Evolutionary conservation across 1,140 invertebrate species (phyloP), one percentile per base, ranked within the genome.

Genomic region (Tribolium madens): DNA sequence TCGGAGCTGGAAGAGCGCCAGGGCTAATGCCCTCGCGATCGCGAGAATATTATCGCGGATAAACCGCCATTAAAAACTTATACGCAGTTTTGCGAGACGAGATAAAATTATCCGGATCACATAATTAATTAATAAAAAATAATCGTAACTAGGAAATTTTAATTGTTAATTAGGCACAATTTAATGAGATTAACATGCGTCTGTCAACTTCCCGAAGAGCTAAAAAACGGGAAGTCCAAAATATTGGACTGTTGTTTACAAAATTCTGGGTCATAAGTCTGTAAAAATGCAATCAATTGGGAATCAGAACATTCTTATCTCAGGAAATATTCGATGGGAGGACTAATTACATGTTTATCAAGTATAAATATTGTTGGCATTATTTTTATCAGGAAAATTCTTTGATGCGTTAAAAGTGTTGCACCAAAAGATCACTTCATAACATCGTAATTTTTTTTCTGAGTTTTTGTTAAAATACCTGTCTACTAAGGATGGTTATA

Each of bases 1-100:
- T 72, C 48, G 50, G 70, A 21, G 50, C 21, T 72, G 42, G 10
- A 46, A 31, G 12, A 52, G 70, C 18, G 68, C 33, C 14, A n/a
- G 42, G 42, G 68, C 26, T 71, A 72, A 72, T 14, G 70, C 4
- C 70, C 50, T 31, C 47, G 36, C 36, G 10, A 4, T 42, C 26
- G 26, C 26, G 6, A 6, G 26, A 31, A 31, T 31, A 3, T 31
- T 31, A 31, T 3, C 26, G 26, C 26, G 2, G 26, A 31, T 31
- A 31, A 31, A 31, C 26, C 26, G 26, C 2, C 4, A 42, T 42
- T 9, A 26, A 26, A 10, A 31, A 31, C 6, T 31, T 31, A 31
- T 31, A 42, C 36, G 36, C 36, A 42, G 26, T 42, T 42, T 42
- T 42, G 36, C 36, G 36, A n/a, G 4, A 0, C 36, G 36, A 42